Evolutionary conservation across 2,113 vertebrate species (phyloP).

Genomic region (Platichthys stellatus): DNA sequence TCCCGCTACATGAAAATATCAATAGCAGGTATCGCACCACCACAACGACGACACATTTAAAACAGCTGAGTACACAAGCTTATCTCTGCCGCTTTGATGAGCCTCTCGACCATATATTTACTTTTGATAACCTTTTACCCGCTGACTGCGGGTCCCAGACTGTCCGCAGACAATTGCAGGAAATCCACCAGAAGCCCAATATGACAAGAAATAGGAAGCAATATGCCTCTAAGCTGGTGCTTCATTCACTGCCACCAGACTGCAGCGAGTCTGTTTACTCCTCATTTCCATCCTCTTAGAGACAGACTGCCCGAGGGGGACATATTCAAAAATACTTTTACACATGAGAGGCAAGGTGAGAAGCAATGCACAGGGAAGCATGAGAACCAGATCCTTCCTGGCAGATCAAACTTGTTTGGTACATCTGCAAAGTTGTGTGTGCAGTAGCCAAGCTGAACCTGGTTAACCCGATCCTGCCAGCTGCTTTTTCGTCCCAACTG

Average conservation of each 20-base stretch:
- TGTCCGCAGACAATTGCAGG: conserved; percentile 54
- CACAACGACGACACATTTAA: conserved; percentile 55
- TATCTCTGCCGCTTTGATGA: conserved; percentile 70
- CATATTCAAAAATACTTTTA: conserved; percentile 56
- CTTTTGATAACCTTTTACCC: conserved; percentile 75
- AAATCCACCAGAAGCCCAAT: conserved; percentile 54
- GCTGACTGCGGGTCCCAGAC: conserved; percentile 43
- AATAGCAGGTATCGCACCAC: conserved; percentile 60
- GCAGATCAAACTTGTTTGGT: conserved; percentile 43
- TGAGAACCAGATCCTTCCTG: conserved; percentile 17
- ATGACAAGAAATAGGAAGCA: conserved; percentile 53
- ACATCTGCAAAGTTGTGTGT: conserved; percentile 23
- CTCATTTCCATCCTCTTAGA: conserved; percentile 48
- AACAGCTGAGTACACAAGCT: conserved; percentile 74
- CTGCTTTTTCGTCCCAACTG: conserved; percentile 46
- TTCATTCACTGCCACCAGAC: conserved; percentile 44
- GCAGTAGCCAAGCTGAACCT: conserved; percentile 38
- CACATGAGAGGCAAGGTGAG: conserved; percentile 58
- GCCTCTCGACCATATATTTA: conserved; percentile 73
- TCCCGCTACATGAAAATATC: conserved; percentile 34
- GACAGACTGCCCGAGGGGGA: conserved; percentile 48
- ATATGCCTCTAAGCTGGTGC: conserved; percentile 35
- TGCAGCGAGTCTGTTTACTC: conserved; percentile 60
- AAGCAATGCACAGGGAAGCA: conserved; percentile 30
- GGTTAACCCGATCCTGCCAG: conserved; percentile 48